These are phyloP conservation scores for Balearica regulorum DNA, from an alignment of 2,797 vertebrate genomes.

Conservation along the genomic window DNA sequence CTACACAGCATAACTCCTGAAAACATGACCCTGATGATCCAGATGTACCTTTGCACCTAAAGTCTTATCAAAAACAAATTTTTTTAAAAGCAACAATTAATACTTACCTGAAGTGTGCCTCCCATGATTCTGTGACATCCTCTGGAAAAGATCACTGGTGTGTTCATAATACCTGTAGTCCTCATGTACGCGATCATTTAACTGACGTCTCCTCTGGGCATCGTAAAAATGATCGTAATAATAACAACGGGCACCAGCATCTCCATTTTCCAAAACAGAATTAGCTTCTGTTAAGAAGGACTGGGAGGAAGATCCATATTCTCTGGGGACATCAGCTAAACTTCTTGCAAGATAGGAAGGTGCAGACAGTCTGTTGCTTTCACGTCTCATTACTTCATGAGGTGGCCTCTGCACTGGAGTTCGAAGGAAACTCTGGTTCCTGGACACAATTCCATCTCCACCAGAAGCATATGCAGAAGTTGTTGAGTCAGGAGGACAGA, in stretches of 20 bases:
- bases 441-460: conserved; percentile 80
- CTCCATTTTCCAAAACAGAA: conserved; percentile 88
- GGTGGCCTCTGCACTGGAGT: conserved; percentile 81
- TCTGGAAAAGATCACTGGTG: conserved; percentile 86
- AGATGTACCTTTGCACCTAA: accelerated
- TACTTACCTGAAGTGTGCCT: conserved; percentile 86
- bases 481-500: conserved; percentile 80
- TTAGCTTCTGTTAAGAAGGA: conserved; percentile 85
- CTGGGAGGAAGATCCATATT: conserved; percentile 88
- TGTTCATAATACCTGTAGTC: conserved; percentile 92
- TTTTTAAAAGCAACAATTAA: accelerated
- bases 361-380: conserved; percentile 92
- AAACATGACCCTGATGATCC: accelerated
- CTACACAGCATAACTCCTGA: accelerated
- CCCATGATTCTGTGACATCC: conserved; percentile 85
- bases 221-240: conserved; percentile 89
- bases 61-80: accelerated
- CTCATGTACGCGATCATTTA: conserved; percentile 85
- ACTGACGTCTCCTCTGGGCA: conserved; percentile 79
- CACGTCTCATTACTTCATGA: conserved; percentile 89
- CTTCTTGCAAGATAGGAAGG: conserved; percentile 88
- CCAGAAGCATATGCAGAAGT: conserved; percentile 48
- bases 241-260: conserved; percentile 80
- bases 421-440: conserved; percentile 90
- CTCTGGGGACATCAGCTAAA: conserved; percentile 85